Conservation (phyloP, 2,797 vertebrate species). For the Phalanger gymnotis region DNA sequence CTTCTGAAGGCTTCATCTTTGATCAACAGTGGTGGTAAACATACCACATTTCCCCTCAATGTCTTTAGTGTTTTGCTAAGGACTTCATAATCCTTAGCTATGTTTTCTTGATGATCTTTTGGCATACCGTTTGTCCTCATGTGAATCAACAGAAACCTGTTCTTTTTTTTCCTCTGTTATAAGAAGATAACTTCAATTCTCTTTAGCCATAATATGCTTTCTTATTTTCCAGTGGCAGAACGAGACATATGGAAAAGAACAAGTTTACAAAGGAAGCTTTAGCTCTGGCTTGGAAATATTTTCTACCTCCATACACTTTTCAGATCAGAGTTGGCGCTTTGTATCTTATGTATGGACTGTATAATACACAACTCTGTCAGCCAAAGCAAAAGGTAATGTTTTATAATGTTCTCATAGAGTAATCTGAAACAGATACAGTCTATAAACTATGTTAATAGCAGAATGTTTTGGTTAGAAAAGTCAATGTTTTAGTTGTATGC, state of each 20-base stretch:
- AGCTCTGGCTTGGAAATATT: conserved; percentile 85
- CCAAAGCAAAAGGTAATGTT: conserved; percentile 91
- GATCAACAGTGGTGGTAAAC: not conserved
- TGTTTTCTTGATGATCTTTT: not conserved
- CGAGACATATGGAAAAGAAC: conserved; percentile 84
- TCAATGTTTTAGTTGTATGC: not conserved
- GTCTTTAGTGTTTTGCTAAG: not conserved
- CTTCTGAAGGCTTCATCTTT: not conserved
- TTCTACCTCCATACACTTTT: conserved; percentile 93
- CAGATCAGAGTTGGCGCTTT: conserved; percentile 95
- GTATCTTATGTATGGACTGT: conserved; percentile 93
- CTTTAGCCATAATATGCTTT: conserved; percentile 29
- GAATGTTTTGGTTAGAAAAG: not conserved
- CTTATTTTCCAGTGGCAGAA: conserved; percentile 86
- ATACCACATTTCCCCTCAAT: not conserved
- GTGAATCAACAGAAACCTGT: not conserved
- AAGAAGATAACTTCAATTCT: not conserved
- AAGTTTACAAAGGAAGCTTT: conserved; percentile 88
- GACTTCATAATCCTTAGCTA: not conserved
- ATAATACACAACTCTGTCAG: conserved; percentile 87
- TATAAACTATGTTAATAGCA: not conserved
- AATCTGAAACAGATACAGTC: conserved; percentile 1
- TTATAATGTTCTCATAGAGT: not conserved
- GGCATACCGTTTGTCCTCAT: not conserved
- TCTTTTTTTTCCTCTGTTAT: not conserved